phyloP scores from a whole-genome alignment of 2,113 vertebrate genomes.

The Arvicanthis niloticus region DNA sequence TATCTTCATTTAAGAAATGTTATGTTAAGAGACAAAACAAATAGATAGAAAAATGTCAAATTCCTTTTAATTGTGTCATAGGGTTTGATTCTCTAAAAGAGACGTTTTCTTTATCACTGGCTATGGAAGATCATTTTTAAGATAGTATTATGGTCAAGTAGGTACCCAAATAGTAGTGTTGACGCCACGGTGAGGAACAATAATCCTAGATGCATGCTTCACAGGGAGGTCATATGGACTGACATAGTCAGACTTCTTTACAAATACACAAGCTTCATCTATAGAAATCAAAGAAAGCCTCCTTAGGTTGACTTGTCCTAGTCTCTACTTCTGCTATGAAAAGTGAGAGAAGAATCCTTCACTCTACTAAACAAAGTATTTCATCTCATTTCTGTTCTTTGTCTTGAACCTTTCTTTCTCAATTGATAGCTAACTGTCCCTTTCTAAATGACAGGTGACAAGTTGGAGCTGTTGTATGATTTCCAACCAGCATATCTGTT shows the following conservation, averaged over 20 bases:
- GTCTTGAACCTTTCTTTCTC: not conserved
- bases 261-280: not conserved
- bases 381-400: not conserved
- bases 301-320: not conserved
- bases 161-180: not conserved
- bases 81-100: not conserved
- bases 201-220: not conserved
- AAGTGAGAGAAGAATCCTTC: not conserved
- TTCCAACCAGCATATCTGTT: not conserved
- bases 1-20: not conserved
- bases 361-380: not conserved
- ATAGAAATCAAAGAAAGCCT: not conserved
- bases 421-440: not conserved
- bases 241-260: not conserved
- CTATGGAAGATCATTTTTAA: not conserved
- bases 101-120: not conserved
- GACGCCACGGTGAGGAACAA: not conserved
- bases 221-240: rapidly evolving
- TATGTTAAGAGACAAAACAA: not conserved
- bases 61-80: not conserved
- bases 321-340: not conserved
- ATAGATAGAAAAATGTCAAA: not conserved
- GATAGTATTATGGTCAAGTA: not conserved
- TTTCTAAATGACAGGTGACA: not conserved
- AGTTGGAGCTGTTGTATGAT: not conserved